phyloP scores from a whole-genome alignment of 2,113 vertebrate genomes.

The Bufo bufo region DNA sequence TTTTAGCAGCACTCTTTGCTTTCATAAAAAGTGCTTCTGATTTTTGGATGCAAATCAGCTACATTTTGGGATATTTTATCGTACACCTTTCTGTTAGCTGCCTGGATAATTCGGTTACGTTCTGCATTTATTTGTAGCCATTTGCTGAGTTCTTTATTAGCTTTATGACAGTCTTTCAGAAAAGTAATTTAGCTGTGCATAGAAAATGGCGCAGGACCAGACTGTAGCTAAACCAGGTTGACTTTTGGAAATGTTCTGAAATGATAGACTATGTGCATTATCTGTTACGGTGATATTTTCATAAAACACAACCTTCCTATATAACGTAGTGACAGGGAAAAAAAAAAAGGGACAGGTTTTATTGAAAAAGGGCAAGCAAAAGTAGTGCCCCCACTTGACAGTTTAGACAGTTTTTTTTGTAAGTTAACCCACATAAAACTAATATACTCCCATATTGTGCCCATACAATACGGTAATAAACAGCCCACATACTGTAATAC shows the following conservation, averaged over 20 bases:
- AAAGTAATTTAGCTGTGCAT: neutral
- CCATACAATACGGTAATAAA: too few relatives aligned
- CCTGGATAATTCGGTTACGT: neutral
- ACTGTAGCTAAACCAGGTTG: neutral
- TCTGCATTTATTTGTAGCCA: neutral
- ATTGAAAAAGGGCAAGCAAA: too few relatives aligned
- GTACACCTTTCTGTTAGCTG: neutral
- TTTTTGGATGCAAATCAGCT: neutral
- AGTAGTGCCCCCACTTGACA: too few relatives aligned
- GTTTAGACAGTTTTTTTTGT: too few relatives aligned
- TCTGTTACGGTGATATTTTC: neutral
- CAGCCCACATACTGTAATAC: too few relatives aligned
- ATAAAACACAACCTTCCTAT: neutral
- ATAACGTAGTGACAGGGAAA: neutral
- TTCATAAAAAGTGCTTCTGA: neutral
- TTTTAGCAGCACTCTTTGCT: neutral
- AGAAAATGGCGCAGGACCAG: neutral
- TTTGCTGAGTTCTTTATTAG: slow-evolving; percentile 5
- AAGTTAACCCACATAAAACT: too few relatives aligned
- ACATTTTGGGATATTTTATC: neutral
- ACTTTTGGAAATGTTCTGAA: neutral
- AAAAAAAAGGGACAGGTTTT: neutral
- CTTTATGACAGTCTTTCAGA: slow-evolving; percentile 8
- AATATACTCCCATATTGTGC: too few relatives aligned
- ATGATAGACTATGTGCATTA: neutral